Evolutionary conservation across 2,888 invertebrate species (phyloP), one percentile per base, ranked within the genome.

Genomic region (Eupithecia pulchellata): DNA sequence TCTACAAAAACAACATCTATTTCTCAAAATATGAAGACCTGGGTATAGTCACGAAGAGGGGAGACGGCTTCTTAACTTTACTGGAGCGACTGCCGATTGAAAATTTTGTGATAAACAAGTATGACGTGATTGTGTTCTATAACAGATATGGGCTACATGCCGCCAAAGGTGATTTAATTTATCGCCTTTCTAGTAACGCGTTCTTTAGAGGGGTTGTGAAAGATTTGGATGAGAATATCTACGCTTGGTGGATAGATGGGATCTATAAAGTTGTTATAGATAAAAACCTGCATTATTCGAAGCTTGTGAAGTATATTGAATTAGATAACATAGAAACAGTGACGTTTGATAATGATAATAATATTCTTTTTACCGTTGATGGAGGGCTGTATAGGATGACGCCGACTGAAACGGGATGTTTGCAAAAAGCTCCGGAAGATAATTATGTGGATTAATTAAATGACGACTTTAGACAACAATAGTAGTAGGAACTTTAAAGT

Each of bases 171-270:
- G 80, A 83, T 0, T 77, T 82, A 4, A 77, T 79, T 0, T 81
- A 85, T 14, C 81, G 81, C 52, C 52, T 94, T 1, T 92, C 93
- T 0, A 85, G 82, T 1, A 92, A 92, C 66, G 76, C 88, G 0
- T 93, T 86, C 69, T 89, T 92, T 47, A 84, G 92, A 80, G 93
- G 93, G 0, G 70, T 93, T 1, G 84, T 87, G 11, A 80, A 90
- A 3, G 92, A 93, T 82, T 80, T 88, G 34, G 85, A 91, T 34
- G 90, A 87, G 0, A 78, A 74, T 0, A 84, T 93, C 0, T 92
- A 91, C 36, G 84, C 89, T 4, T 93, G 93, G 93, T 93, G 93
- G 92, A 67, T 93, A 1, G 92, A 93, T 68, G 90, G 89, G 0
- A 83, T 94, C 5, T 94, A 92, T 67, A 89, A 85, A 79, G 82